Base-by-base conservation (phyloP, 1,140 invertebrate species). In the Dendrolimus kikuchii region DNA sequence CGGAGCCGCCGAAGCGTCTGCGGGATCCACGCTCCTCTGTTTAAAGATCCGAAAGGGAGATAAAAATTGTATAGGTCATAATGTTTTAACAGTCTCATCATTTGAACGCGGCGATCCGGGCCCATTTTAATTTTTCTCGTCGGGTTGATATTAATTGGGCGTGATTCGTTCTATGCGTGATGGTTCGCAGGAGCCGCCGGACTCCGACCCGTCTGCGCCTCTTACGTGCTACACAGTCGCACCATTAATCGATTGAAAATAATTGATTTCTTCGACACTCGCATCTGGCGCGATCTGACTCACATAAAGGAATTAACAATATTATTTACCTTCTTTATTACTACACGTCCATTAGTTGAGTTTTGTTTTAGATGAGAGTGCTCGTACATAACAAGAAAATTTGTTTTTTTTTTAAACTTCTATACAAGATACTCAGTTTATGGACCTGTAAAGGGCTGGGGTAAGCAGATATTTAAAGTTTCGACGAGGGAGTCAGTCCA, bases 61-160 rank as follows among this genome's bases (percentile, higher is more conserved):
- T 86, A 85, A 82, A 80, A 82, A 74, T 81, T 66, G 75, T 80
- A 81, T 75, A 66, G 77, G 71, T 77, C 78, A 74, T 85, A 85
- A 85, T 77, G 74, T 86, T 85, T 82, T 81, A 86, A 86, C 75
- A 74, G 77, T 75, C 69, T 67, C 68, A 69, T 73, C 74, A 66
- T 79, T 74, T 73, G 72, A 75, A 62, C 62, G 74, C 73, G 67
- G 65, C 72, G 61, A 62, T 70, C 72, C 71, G 76, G 67, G 68
- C 71, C 74, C 73, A 77, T 82, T 81, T 81, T 85, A 77, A 81
- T 83, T 81, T 79, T 77, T 68, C 69, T 70, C 59, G 69, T 68
- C 64, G 62, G 69, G 69, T 73, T 62, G 66, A 66, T 75, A 70
- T 75, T 85, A 80, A 81, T 84, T 82, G 74, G 23, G 66, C 58